phyloP scores from a whole-genome alignment of 2,113 vertebrate species.

The Halichoeres trimaculatus region DNA sequence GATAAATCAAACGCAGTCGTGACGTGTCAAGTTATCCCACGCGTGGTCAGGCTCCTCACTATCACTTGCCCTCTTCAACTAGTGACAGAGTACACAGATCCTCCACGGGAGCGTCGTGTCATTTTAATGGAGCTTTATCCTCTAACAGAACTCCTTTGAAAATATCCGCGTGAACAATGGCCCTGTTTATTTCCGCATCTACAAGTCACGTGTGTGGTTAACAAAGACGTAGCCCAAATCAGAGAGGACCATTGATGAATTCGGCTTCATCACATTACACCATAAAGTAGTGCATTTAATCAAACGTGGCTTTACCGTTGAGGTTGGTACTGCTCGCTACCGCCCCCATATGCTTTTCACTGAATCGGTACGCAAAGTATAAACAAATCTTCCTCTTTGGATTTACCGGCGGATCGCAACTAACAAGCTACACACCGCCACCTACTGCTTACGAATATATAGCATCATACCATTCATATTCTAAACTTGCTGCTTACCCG shows the following conservation, averaged over 20 bases:
- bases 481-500: no score
- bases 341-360: neutral
- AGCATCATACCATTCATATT: no score
- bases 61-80: neutral
- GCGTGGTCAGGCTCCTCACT: neutral
- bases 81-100: neutral
- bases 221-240: accelerated
- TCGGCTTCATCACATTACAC: neutral
- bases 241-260: neutral
- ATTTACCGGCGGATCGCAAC: no score
- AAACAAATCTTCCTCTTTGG: no score
- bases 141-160: neutral
- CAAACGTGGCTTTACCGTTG: neutral
- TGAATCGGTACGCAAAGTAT: neutral
- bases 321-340: neutral
- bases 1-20: neutral
- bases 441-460: no score
- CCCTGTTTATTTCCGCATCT: neutral
- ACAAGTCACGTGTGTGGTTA: neutral
- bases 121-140: accelerated
- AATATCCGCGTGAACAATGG: accelerated
- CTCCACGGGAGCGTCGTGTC: neutral
- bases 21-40: neutral
- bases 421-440: no score
- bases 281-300: neutral